Evolutionary conservation across 2,888 invertebrate species (phyloP).

Genomic region (Cordilura impudica): DNA sequence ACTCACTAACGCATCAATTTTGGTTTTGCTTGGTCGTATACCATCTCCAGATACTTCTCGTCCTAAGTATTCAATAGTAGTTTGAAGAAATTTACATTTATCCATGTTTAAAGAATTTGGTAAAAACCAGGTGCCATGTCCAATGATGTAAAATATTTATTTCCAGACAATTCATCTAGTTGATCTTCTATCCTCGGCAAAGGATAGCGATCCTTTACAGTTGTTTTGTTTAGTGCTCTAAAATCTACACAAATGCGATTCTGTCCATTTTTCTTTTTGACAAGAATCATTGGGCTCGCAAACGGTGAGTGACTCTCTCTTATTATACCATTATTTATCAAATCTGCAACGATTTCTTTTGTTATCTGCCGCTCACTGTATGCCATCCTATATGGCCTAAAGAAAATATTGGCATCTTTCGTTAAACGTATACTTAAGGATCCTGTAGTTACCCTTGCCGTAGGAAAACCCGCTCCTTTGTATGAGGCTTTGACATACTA

Average conservation of each 20-base stretch:
- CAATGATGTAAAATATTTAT: conserved; percentile 64
- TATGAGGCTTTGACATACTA: too few relatives aligned
- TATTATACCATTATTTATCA: conserved; percentile 39
- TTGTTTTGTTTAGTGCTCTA: too few relatives aligned
- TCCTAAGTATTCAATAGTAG: not conserved
- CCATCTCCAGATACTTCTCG: too few relatives aligned
- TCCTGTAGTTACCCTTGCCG: too few relatives aligned
- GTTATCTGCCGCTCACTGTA: conserved; percentile 42
- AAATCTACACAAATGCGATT: conserved; percentile 55
- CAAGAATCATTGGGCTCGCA: conserved; percentile 54
- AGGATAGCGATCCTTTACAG: too few relatives aligned
- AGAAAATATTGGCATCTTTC: too few relatives aligned
- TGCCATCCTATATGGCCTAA: too few relatives aligned
- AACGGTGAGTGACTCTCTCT: conserved; percentile 48
- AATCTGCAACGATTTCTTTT: conserved; percentile 37
- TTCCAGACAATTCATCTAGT: conserved; percentile 67
- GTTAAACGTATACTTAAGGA: too few relatives aligned
- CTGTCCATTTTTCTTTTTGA: conserved; percentile 53
- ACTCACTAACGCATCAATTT: too few relatives aligned
- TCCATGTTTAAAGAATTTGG: conserved; percentile 58
- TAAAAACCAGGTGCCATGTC: conserved; percentile 52
- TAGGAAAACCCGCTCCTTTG: too few relatives aligned
- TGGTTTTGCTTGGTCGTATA: too few relatives aligned
- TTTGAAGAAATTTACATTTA: conserved; percentile 54
- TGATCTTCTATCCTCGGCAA: conserved; percentile 75